A percentile compares a stretch with the other conserved stretches of the same genome.
Evolutionary conservation across 2,113 vertebrate species (phyloP).

Genomic region (Clarias magur): DNA sequence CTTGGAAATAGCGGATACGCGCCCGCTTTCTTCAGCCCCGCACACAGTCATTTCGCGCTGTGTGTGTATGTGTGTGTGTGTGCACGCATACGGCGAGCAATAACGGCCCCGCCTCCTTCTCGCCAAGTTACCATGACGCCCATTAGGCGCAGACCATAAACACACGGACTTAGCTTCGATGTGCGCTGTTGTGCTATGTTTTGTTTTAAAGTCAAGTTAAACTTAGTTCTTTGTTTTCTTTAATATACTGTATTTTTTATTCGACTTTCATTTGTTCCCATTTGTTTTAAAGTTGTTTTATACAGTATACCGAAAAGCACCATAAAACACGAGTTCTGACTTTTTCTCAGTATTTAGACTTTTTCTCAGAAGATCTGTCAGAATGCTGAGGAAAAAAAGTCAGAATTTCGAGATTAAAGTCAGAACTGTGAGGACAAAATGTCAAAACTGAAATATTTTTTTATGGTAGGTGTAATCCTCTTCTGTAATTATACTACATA

Average conservation of each 20-base stretch:
- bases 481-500: not conserved
- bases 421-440: too few relatives aligned
- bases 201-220: too few relatives aligned
- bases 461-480: too few relatives aligned
- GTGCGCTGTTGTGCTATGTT: not conserved
- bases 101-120: constrained; percentile 62
- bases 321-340: too few relatives aligned
- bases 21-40: constrained; percentile 1
- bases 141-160: constrained; percentile 40
- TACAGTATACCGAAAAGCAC: too few relatives aligned
- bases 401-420: too few relatives aligned
- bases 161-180: not conserved
- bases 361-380: too few relatives aligned
- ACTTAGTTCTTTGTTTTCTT: not conserved
- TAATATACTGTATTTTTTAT: not conserved
- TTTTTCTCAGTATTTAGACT: too few relatives aligned
- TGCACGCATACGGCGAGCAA: constrained; percentile 10
- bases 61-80: constrained; percentile 12
- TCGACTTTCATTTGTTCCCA: not conserved
- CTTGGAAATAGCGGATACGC: constrained; percentile 3
- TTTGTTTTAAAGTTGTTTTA: not conserved
- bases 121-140: constrained; percentile 74
- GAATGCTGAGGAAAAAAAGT: too few relatives aligned
- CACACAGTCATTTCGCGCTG: not conserved
- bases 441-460: too few relatives aligned